Evolutionary conservation across 2,797 vertebrate species (phyloP).

Genomic region (Tokudaia muenninki): DNA sequence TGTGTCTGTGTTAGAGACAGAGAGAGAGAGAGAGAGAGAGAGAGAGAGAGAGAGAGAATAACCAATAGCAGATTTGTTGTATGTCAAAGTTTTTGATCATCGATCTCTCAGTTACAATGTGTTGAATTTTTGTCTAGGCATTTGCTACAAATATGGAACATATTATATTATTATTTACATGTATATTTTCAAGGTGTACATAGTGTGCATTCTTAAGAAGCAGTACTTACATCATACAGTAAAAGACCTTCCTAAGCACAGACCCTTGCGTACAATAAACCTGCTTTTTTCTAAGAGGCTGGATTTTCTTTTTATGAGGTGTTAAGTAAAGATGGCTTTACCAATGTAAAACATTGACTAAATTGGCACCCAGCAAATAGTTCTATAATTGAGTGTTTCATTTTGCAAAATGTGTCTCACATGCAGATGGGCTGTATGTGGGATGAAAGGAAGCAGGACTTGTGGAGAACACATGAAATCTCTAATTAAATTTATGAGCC

Average conservation of each 20-base stretch:
- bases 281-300: slow-evolving; percentile 73
- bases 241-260: slow-evolving; percentile 77
- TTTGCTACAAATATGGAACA: slow-evolving; percentile 84
- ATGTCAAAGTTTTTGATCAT: slow-evolving; percentile 86
- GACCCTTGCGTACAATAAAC: slow-evolving; percentile 79
- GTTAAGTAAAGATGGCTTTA: slow-evolving; percentile 80
- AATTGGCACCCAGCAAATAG: slow-evolving; percentile 28
- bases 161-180: slow-evolving; percentile 87
- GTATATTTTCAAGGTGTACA: slow-evolving; percentile 80
- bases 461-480: slow-evolving; percentile 57
- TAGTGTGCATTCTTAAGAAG: background rate
- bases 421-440: background rate
- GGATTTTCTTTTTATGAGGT: slow-evolving; percentile 80
- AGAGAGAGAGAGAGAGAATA: slow-evolving; percentile 62
- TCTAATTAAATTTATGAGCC: slow-evolving; percentile 65
- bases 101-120: slow-evolving; percentile 86
- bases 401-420: slow-evolving; percentile 67
- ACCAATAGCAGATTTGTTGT: slow-evolving; percentile 82
- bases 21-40: slow-evolving; percentile 60
- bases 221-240: slow-evolving; percentile 69
- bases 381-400: slow-evolving; percentile 79
- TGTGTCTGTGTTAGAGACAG: too few species aligned
- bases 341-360: slow-evolving; percentile 57
- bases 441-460: slow-evolving; percentile 40
- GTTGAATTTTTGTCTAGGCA: slow-evolving; percentile 85